Conservation (phyloP, 2,888 invertebrate genomes). For the Xylota segnis region DNA sequence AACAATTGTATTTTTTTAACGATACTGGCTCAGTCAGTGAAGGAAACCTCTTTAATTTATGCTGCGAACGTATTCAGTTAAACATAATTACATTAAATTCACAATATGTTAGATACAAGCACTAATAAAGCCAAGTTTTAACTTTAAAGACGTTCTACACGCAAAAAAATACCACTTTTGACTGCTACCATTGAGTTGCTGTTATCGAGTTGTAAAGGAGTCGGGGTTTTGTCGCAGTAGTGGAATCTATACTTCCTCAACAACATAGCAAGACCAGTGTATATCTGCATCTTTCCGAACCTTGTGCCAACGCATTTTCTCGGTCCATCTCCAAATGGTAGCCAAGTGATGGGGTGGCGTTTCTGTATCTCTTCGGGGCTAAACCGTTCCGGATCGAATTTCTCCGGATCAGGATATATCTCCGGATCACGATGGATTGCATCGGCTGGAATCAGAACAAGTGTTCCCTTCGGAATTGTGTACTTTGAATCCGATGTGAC, state of each 20-base stretch:
- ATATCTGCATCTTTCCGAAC: slow-evolving; percentile 70
- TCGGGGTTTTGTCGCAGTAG: slow-evolving; percentile 59
- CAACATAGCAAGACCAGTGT: slow-evolving; percentile 27
- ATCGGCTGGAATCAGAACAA: slow-evolving; percentile 78
- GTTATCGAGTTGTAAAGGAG: slow-evolving; percentile 55
- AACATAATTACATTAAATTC: background rate
- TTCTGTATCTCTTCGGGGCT: slow-evolving; percentile 85
- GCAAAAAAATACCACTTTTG: slow-evolving; percentile 75
- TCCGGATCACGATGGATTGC: slow-evolving; percentile 86
- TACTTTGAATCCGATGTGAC: slow-evolving; percentile 84
- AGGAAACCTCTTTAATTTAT: background rate
- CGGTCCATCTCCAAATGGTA: slow-evolving; percentile 82
- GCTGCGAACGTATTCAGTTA: background rate
- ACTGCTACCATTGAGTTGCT: slow-evolving; percentile 32
- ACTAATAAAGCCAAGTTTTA: background rate
- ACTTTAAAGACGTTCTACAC: slow-evolving; percentile 39
- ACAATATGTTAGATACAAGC: too few species aligned
- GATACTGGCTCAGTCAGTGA: background rate
- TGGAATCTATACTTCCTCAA: slow-evolving; percentile 43
- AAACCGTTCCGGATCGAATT: slow-evolving; percentile 87
- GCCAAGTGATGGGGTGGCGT: slow-evolving; percentile 82
- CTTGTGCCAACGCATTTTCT: slow-evolving; percentile 82
- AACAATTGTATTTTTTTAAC: background rate
- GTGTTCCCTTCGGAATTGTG: slow-evolving; percentile 83
- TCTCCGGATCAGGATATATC: slow-evolving; percentile 86